A percentile compares a stretch with the other conserved stretches of the same genome.
Evolutionary conservation across 2,113 vertebrate species (phyloP).

Genomic region (Heptranchias perlo): DNA sequence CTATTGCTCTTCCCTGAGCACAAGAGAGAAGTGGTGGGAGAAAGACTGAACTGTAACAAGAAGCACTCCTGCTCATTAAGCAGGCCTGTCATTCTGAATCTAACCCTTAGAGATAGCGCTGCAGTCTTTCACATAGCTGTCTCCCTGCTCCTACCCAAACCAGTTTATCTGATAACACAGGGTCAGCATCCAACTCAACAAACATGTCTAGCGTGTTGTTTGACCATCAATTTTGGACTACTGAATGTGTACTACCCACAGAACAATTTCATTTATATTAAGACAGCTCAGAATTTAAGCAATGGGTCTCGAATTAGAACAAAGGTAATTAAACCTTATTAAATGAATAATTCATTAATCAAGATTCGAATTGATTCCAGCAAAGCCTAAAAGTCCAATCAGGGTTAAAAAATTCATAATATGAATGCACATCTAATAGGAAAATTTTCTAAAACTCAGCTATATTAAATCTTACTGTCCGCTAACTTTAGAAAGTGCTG

Average conservation of each 20-base stretch:
- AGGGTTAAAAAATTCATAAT: neutral
- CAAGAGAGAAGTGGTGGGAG: neutral
- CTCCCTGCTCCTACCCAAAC: neutral
- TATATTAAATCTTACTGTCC: neutral
- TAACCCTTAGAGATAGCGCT: neutral
- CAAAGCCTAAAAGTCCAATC: neutral
- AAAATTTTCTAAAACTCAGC: neutral
- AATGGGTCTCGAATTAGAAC: conserved; percentile 6
- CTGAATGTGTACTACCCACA: neutral
- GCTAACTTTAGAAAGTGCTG: neutral
- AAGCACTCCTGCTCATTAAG: neutral
- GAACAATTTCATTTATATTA: neutral
- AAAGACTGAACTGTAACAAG: neutral
- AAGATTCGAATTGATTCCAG: neutral
- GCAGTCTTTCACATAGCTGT: neutral
- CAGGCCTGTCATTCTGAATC: neutral
- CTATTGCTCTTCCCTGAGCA: neutral
- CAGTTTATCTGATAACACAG: neutral
- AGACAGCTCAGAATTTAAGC: neutral
- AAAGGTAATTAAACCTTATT: conserved; percentile 30
- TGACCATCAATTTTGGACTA: neutral
- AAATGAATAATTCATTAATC: conserved; percentile 27
- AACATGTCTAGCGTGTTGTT: neutral
- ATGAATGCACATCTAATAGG: neutral
- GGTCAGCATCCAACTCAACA: neutral